phyloP scores from a whole-genome alignment of 30 jellyfish, hydroid and myxozoan species.

The Pseudorhiza aurosa region DNA sequence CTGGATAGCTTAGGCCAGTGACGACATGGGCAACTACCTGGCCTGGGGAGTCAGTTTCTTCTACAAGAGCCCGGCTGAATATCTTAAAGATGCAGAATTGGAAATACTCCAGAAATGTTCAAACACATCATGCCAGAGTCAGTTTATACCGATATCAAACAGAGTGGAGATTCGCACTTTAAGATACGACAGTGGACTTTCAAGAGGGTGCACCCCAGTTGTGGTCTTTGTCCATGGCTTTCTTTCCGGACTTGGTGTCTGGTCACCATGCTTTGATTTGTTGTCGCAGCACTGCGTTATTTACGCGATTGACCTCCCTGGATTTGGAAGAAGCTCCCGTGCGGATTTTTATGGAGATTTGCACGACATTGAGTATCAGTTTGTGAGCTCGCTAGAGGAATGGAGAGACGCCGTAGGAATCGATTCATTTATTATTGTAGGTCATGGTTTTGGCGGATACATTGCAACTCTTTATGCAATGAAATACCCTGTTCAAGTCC shows the following conservation, averaged over 20 bases:
- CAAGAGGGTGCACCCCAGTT: slow-evolving; percentile 51
- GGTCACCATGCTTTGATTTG: slow-evolving; percentile 89
- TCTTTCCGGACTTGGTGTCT: slow-evolving; percentile 92
- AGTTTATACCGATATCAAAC: slow-evolving; percentile 77
- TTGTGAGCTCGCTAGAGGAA: slow-evolving; percentile 78
- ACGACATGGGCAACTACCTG: slow-evolving; percentile 29
- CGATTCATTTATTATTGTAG: slow-evolving; percentile 69
- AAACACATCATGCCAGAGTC: slow-evolving; percentile 77
- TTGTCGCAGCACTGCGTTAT: slow-evolving; percentile 67
- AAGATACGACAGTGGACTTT: slow-evolving; percentile 70
- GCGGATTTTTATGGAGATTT: slow-evolving; percentile 72
- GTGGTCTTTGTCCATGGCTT: slow-evolving; percentile 90
- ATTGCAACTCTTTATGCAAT: slow-evolving; percentile 81
- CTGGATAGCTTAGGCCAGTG: too few species aligned
- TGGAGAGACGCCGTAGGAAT: slow-evolving; percentile 95
- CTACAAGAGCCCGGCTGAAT: slow-evolving; percentile 26
- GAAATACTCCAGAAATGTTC: slow-evolving; percentile 60
- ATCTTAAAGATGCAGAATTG: slow-evolving; percentile 68
- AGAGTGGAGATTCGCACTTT: slow-evolving; percentile 80
- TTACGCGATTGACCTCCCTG: slow-evolving; percentile 93
- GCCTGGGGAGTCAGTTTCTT: slow-evolving; percentile 37
- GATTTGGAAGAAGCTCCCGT: slow-evolving; percentile 97
- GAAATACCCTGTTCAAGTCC: slow-evolving; percentile 78
- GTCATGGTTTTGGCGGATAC: slow-evolving; percentile 99
- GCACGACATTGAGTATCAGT: slow-evolving; percentile 74